Percentiles rank a stretch among this genome's conserved stretches.
Evolutionary conservation across 2,797 vertebrate genomes (phyloP).

Genomic region (Champsocephalus esox): DNA sequence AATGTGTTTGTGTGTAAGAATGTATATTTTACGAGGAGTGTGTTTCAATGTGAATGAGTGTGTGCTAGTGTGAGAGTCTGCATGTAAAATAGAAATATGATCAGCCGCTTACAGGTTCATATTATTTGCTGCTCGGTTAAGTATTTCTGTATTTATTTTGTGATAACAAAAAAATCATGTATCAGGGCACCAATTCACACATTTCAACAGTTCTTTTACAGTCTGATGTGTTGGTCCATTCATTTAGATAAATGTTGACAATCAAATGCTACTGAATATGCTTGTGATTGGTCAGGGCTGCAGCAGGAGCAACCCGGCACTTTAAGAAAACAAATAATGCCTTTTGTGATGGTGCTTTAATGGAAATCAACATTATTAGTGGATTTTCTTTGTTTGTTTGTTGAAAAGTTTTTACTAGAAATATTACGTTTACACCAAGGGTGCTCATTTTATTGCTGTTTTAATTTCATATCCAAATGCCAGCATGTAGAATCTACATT

Average conservation of each 20-base stretch:
- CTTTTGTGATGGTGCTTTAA: conserved; percentile 65
- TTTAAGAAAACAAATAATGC: conserved; percentile 65
- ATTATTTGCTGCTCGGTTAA: conserved; percentile 59
- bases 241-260: conserved; percentile 38
- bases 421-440: conserved; percentile 55
- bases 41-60: conserved; percentile 27
- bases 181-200: conserved; percentile 46
- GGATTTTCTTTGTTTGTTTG: conserved; percentile 27
- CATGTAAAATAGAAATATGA: conserved; percentile 36
- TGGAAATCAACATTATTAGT: conserved; percentile 44
- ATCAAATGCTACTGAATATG: conserved; percentile 60
- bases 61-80: conserved; percentile 22
- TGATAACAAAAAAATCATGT: conserved; percentile 47
- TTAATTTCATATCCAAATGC: conserved; percentile 35
- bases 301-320: conserved; percentile 64
- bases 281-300: conserved; percentile 51
- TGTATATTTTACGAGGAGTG: conserved; percentile 49
- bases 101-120: conserved; percentile 50
- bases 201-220: conserved; percentile 42
- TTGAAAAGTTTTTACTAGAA: conserved; percentile 41
- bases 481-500: conserved; percentile 46
- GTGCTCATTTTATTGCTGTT: conserved; percentile 50
- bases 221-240: conserved; percentile 45
- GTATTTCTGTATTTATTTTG: conserved; percentile 82
- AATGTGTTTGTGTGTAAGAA: conserved; percentile 73